These are phyloP conservation scores for Slavum lentiscoides DNA, from an alignment of 2,888 invertebrate species.

Conservation along the genomic window DNA sequence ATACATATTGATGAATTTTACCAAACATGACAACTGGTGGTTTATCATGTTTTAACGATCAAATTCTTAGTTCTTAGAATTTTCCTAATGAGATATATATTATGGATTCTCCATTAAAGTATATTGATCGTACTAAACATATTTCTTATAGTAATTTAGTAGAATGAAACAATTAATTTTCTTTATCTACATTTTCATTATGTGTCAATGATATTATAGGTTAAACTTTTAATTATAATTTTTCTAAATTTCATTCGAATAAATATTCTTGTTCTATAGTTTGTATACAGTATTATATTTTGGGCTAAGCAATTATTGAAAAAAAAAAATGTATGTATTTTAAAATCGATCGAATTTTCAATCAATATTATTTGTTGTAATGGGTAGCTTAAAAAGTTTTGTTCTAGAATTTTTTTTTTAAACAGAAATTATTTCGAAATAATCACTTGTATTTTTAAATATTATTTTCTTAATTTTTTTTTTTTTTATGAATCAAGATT, in stretches of 20 bases:
- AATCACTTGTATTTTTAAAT: too few relatives aligned
- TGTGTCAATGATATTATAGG: not conserved
- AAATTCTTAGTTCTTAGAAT: constrained; percentile 10
- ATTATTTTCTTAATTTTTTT: too few relatives aligned
- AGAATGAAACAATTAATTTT: constrained; percentile 14
- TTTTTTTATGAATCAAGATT: too few relatives aligned
- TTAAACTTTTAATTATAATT: not conserved
- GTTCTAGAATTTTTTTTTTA: too few relatives aligned
- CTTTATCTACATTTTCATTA: constrained; percentile 10
- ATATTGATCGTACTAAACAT: not conserved
- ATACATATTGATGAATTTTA: constrained; percentile 3
- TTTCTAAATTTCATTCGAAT: not conserved
- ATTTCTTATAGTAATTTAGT: constrained; percentile 8
- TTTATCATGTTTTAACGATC: not conserved
- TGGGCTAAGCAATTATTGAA: not conserved
- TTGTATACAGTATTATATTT: not conserved
- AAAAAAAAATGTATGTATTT: too few relatives aligned
- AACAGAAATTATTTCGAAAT: too few relatives aligned
- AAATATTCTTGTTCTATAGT: not conserved
- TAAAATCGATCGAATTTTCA: too few relatives aligned
- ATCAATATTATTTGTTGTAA: too few relatives aligned
- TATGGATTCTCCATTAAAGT: not conserved
- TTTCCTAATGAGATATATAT: not conserved
- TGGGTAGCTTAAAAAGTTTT: too few relatives aligned
- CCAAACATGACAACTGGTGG: not conserved